phyloP scores from a whole-genome alignment of 1,140 invertebrate genomes.

The Microvelia longipes region DNA sequence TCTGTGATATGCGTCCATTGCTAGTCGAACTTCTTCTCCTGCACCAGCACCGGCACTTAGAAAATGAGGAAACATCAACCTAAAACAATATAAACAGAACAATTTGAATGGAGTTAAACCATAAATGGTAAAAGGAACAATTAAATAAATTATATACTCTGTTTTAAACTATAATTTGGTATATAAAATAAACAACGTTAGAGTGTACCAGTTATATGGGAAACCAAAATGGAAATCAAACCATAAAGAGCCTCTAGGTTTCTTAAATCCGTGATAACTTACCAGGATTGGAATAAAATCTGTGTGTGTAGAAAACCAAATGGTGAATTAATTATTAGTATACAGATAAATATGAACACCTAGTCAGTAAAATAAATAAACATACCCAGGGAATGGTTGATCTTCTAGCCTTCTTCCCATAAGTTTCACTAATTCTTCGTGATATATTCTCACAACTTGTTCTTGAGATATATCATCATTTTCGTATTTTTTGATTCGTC shows the following conservation, averaged over 20 bases:
- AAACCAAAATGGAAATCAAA: too few species aligned
- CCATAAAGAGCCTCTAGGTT: too few species aligned
- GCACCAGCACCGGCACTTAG: conserved; percentile 43
- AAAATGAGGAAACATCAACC: conserved; percentile 65
- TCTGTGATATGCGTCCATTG: conserved; percentile 77
- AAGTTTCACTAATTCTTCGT: conserved; percentile 85
- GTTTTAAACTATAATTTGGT: background rate
- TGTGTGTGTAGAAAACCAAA: too few species aligned
- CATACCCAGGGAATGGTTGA: conserved; percentile 47
- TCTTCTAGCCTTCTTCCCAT: conserved; percentile 64
- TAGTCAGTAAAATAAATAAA: background rate
- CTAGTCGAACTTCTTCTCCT: conserved; percentile 73
- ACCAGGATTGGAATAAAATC: too few species aligned
- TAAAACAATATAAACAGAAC: conserved; percentile 29
- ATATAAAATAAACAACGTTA: background rate
- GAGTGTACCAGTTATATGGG: too few species aligned
- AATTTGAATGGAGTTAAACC: background rate
- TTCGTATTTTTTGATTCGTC: conserved; percentile 67
- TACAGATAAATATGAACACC: background rate
- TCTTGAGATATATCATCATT: conserved; percentile 93
- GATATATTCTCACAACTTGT: conserved; percentile 90
- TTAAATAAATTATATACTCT: background rate
- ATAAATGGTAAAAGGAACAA: background rate
- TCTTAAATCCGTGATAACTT: too few species aligned
- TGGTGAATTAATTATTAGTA: background rate